These are phyloP conservation scores for Leptinotarsa defecta DNA, from an alignment of 1,140 invertebrate genomes.

Conservation along the genomic window DNA sequence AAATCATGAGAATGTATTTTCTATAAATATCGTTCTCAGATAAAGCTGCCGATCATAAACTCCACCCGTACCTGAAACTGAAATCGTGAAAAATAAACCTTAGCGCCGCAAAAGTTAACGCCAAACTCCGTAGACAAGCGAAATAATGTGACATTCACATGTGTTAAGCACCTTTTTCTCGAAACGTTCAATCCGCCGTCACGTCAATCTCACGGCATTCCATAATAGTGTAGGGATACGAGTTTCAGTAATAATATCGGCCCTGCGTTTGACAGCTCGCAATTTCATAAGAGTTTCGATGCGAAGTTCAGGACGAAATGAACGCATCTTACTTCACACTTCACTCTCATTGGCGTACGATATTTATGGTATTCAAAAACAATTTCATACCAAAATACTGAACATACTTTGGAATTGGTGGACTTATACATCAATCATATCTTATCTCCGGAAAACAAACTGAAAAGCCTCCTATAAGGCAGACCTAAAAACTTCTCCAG, in stretches of 20 bases:
- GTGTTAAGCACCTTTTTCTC: conserved; percentile 8
- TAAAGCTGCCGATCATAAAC: no score
- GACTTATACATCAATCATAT: no score
- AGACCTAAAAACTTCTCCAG: no score
- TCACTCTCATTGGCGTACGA: neutral
- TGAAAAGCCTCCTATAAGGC: no score
- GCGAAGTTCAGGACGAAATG: neutral
- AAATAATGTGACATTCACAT: conserved; percentile 17
- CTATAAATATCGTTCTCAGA: no score
- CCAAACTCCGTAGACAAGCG: neutral
- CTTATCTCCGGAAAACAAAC: no score
- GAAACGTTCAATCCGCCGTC: conserved; percentile 16
- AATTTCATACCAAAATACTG: no score
- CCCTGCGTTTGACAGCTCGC: conserved; percentile 17
- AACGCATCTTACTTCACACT: conserved; percentile 8
- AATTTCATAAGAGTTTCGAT: neutral
- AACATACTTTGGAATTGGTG: no score
- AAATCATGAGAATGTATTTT: no score
- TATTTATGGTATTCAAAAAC: neutral
- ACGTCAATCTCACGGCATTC: conserved; percentile 15
- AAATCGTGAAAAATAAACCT: conserved; percentile 1
- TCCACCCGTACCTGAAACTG: neutral
- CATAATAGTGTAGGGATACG: conserved; percentile 5
- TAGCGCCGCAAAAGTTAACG: neutral
- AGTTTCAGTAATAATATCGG: conserved; percentile 19